phyloP scores from a whole-genome alignment of 2,888 invertebrate species.

The Lochmaea capreae region DNA sequence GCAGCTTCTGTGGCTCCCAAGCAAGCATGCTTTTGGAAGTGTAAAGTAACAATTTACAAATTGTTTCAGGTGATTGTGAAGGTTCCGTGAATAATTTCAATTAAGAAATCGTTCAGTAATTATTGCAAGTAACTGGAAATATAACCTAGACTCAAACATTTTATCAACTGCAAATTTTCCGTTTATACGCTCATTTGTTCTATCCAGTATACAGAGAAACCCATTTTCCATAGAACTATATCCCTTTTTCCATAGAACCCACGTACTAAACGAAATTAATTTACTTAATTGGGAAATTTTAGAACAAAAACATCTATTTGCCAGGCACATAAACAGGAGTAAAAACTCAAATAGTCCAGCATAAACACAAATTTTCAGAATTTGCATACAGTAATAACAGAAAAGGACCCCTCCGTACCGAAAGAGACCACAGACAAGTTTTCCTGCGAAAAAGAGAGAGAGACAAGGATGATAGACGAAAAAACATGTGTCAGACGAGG shows the following conservation, averaged over 20 bases:
- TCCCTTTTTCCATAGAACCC: not conserved
- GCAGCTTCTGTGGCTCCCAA: no score
- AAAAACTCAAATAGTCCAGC: slow-evolving; percentile 62
- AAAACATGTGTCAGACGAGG: slow-evolving; percentile 63
- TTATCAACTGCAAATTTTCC: no score
- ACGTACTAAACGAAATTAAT: slow-evolving; percentile 53
- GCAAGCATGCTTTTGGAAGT: no score
- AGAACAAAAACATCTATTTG: slow-evolving; percentile 59
- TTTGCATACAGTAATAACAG: slow-evolving; percentile 62
- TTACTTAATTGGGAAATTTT: slow-evolving; percentile 60
- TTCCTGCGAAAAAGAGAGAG: slow-evolving; percentile 45
- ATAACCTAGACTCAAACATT: no score
- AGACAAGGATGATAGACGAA: slow-evolving; percentile 55
- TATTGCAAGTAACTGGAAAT: no score
- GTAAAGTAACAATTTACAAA: no score
- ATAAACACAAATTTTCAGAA: slow-evolving; percentile 62
- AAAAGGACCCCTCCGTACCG: slow-evolving; percentile 34
- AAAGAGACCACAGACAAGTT: slow-evolving; percentile 39
- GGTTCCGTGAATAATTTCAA: no score
- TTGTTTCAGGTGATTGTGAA: no score
- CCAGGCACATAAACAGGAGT: slow-evolving; percentile 56
- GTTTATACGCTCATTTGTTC: no score
- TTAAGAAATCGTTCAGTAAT: no score
- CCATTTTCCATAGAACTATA: slow-evolving; percentile 17
- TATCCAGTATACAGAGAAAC: not conserved